Conservation (phyloP, 2,113 vertebrate genomes). For the Sinocyclocheilus rhinocerous region DNA sequence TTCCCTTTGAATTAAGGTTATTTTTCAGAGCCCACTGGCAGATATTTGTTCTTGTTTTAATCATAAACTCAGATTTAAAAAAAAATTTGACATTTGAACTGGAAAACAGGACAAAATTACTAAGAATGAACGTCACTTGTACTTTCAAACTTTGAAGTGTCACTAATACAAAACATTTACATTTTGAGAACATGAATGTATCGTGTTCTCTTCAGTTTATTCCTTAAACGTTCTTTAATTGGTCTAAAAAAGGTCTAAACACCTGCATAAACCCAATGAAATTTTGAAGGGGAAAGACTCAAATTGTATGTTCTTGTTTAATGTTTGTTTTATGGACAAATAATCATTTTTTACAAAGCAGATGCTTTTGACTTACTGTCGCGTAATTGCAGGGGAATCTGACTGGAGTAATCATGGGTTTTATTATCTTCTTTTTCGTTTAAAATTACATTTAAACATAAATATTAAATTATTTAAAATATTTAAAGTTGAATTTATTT, state of each 20-base stretch:
- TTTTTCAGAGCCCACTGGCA: too few relatives aligned
- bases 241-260: too few relatives aligned
- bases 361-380: conserved; percentile 15
- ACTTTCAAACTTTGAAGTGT: too few relatives aligned
- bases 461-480: not conserved
- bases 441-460: not conserved
- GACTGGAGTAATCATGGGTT: not conserved
- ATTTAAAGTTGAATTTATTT: not conserved
- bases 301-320: not conserved
- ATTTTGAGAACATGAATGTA: too few relatives aligned
- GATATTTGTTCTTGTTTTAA: too few relatives aligned
- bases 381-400: not conserved
- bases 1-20: too few relatives aligned
- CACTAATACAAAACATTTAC: too few relatives aligned
- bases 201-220: not conserved
- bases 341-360: not conserved
- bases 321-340: too few relatives aligned
- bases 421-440: too few relatives aligned
- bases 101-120: too few relatives aligned
- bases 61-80: too few relatives aligned
- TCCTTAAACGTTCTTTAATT: not conserved
- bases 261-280: not conserved
- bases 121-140: too few relatives aligned
- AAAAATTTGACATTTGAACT: not conserved
- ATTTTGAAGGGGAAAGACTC: not conserved